phyloP scores from a whole-genome alignment of 2,888 invertebrate species.

The Xylota segnis region DNA sequence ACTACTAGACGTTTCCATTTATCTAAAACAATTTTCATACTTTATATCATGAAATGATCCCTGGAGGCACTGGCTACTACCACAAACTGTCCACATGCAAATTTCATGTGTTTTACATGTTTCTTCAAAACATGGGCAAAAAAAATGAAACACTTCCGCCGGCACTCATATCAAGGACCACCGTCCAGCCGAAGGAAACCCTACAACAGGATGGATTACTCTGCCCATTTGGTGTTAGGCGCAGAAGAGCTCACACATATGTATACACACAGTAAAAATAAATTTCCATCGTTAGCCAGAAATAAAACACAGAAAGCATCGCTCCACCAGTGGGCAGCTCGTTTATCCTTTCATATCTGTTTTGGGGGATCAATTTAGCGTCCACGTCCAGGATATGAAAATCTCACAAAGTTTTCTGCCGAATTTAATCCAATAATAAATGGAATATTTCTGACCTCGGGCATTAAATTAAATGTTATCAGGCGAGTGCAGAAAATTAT shows the following conservation, averaged over 20 bases:
- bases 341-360: conserved; percentile 75
- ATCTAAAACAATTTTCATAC: conserved; percentile 83
- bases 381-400: conserved; percentile 70
- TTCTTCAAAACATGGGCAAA: conserved; percentile 63
- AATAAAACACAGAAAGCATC: conserved; percentile 66
- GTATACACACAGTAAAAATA: conserved; percentile 59
- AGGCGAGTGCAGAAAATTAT: conserved; percentile 85
- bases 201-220: conserved; percentile 68
- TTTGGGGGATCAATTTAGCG: conserved; percentile 75
- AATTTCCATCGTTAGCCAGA: conserved; percentile 73
- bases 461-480: conserved; percentile 85
- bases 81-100: conserved; percentile 81
- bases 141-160: conserved; percentile 54
- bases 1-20: conserved; percentile 81
- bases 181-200: conserved; percentile 52
- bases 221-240: conserved; percentile 66
- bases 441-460: conserved; percentile 85
- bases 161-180: conserved; percentile 65
- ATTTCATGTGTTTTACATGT: conserved; percentile 80
- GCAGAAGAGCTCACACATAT: conserved; percentile 26
- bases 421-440: conserved; percentile 85
- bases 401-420: conserved; percentile 81
- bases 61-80: conserved; percentile 65
- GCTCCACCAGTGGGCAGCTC: conserved; percentile 44
- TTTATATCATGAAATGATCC: conserved; percentile 79